phyloP scores from a whole-genome alignment of 2,113 vertebrate genomes.

The Uropsilus gracilis region DNA sequence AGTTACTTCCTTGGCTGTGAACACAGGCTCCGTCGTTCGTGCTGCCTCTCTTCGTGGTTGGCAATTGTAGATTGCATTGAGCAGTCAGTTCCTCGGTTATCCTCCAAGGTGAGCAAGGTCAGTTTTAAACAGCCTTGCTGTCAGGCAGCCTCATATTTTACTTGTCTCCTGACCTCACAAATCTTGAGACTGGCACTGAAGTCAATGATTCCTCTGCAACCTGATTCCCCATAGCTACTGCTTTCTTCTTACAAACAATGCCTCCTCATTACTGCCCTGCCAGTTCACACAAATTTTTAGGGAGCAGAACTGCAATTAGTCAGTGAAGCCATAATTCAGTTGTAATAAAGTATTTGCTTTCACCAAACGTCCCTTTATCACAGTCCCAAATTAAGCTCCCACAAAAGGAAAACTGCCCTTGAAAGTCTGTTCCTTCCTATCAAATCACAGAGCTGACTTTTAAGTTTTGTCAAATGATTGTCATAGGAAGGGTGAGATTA shows the following conservation, averaged over 20 bases:
- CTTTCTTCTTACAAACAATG: neutral
- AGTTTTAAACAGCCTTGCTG: slow-evolving; percentile 72
- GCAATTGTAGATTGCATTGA: slow-evolving; percentile 49
- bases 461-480: slow-evolving; percentile 64
- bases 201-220: slow-evolving; percentile 38
- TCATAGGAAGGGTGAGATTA: slow-evolving; percentile 77
- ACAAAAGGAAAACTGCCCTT: slow-evolving; percentile 25
- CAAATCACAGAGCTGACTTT: slow-evolving; percentile 60
- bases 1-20: neutral
- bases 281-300: slow-evolving; percentile 27
- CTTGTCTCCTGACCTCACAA: slow-evolving; percentile 67
- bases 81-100: slow-evolving; percentile 56
- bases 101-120: slow-evolving; percentile 66
- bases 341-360: slow-evolving; percentile 10
- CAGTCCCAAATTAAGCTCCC: slow-evolving; percentile 19
- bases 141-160: slow-evolving; percentile 71
- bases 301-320: slow-evolving; percentile 17
- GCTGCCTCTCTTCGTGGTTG: slow-evolving; percentile 13
- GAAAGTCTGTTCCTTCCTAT: neutral
- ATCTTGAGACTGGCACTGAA: slow-evolving; percentile 62
- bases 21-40: neutral
- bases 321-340: slow-evolving; percentile 12
- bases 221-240: neutral
- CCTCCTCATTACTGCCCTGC: neutral
- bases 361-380: neutral